Percentiles rank a stretch among this genome's conserved stretches.
phyloP scores from a whole-genome alignment of 2,888 invertebrate genomes.

The Tetropium fuscum region DNA sequence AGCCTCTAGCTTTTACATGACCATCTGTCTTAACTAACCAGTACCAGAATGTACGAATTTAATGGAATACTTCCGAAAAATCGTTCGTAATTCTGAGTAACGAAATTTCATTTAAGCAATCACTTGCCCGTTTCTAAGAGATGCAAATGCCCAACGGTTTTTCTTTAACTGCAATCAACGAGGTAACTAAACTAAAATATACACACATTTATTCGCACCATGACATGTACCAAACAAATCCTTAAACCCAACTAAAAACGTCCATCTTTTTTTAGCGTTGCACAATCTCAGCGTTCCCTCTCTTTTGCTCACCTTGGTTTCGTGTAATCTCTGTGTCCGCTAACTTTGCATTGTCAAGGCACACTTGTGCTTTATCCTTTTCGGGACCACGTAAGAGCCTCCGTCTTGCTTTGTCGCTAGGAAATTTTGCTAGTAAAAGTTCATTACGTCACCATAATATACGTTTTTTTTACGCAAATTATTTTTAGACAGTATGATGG shows the following conservation, averaged over 20 bases:
- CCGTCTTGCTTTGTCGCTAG: conserved; percentile 42
- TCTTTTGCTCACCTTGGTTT: conserved; percentile 33
- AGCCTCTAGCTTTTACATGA: no score
- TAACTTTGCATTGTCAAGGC: conserved; percentile 52
- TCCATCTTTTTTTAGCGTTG: conserved; percentile 29
- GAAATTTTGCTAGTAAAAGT: conserved; percentile 43
- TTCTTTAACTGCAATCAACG: not conserved
- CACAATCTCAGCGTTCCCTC: conserved; percentile 33
- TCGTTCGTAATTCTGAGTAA: no score
- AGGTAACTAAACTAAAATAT: conserved; percentile 9
- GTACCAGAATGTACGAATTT: no score
- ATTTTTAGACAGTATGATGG: conserved; percentile 18
- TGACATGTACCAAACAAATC: conserved; percentile 46
- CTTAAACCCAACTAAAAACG: conserved; percentile 49
- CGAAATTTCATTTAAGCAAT: no score
- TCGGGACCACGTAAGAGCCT: conserved; percentile 31
- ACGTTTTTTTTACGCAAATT: conserved; percentile 39
- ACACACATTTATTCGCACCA: conserved; percentile 25
- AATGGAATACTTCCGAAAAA: no score
- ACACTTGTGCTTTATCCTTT: conserved; percentile 48
- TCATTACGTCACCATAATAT: conserved; percentile 45
- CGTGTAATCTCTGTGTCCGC: conserved; percentile 31
- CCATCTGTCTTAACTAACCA: no score
- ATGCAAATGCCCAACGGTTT: no score
- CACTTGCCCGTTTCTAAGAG: no score